These are phyloP conservation scores for Syngnathus acus DNA, from an alignment of 2,797 vertebrate genomes.

Conservation along the genomic window DNA sequence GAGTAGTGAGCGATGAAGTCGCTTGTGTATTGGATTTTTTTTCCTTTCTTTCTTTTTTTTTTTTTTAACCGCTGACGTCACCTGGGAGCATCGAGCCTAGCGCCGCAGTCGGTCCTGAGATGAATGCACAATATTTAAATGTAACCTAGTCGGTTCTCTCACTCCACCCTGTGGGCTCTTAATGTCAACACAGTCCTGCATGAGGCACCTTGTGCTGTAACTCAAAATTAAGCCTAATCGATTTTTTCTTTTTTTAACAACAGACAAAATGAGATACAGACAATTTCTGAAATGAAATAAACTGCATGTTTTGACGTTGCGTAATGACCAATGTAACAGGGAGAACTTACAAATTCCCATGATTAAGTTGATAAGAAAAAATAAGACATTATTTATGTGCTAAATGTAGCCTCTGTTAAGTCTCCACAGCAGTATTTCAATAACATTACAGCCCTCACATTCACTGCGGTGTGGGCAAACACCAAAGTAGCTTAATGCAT, in stretches of 20 bases:
- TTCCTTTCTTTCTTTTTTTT: not conserved
- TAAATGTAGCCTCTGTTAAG: no score
- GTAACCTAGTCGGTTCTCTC: constrained; percentile 64
- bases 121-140: constrained; percentile 78
- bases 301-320: no score
- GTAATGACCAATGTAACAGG: no score
- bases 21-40: constrained; percentile 4
- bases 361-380: no score
- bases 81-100: constrained; percentile 48
- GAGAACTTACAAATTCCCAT: no score
- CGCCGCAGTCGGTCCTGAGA: constrained; percentile 76
- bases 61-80: constrained; percentile 66
- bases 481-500: not conserved
- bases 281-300: no score
- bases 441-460: not conserved
- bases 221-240: not conserved
- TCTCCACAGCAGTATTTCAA: not conserved
- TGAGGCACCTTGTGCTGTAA: not conserved
- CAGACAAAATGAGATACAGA: not conserved
- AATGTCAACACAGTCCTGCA: constrained; percentile 46
- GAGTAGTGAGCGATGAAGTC: not conserved
- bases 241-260: not conserved
- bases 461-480: constrained; percentile 1
- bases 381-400: no score
- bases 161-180: constrained; percentile 66